A percentile compares a stretch with the other conserved stretches of the same genome.
These are phyloP conservation scores for Drosophila niveifrons DNA, from an alignment of 2,888 invertebrate genomes.

Conservation along the genomic window DNA sequence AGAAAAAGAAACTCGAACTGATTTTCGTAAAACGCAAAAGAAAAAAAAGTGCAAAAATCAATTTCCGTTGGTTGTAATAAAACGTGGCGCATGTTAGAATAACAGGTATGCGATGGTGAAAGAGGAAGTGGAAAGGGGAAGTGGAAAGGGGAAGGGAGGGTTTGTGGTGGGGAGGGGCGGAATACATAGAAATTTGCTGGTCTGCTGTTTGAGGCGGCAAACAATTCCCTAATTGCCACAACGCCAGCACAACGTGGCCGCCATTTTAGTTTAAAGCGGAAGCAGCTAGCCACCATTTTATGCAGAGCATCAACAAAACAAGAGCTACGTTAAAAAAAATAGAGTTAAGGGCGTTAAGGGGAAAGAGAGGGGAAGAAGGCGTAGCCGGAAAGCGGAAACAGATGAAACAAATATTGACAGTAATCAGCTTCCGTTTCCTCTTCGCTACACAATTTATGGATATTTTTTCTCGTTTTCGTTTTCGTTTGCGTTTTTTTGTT, in stretches of 20 bases:
- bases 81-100: conserved; percentile 64
- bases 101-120: conserved; percentile 41
- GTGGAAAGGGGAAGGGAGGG: conserved; percentile 8
- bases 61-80: conserved; percentile 77
- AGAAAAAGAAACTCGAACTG: conserved; percentile 31
- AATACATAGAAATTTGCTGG: conserved; percentile 48
- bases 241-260: conserved; percentile 39
- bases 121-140: conserved; percentile 2
- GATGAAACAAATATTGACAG: conserved; percentile 81
- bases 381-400: conserved; percentile 61
- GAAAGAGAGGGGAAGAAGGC: conserved; percentile 10
- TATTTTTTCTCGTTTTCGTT: conserved; percentile 3
- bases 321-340: conserved; percentile 13
- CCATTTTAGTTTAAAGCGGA: conserved; percentile 62
- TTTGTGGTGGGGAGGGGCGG: conserved; percentile 25
- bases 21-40: conserved; percentile 39
- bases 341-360: neutral
- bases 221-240: conserved; percentile 74
- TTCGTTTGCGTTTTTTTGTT: neutral
- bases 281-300: conserved; percentile 52
- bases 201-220: conserved; percentile 34
- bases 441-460: conserved; percentile 12
- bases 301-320: conserved; percentile 45
- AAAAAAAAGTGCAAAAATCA: conserved; percentile 68
- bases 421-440: conserved; percentile 77